Evolutionary conservation across 2,888 invertebrate genomes (phyloP), one percentile per base, ranked within the genome.

Genomic region (Drosophila anomelani): DNA sequence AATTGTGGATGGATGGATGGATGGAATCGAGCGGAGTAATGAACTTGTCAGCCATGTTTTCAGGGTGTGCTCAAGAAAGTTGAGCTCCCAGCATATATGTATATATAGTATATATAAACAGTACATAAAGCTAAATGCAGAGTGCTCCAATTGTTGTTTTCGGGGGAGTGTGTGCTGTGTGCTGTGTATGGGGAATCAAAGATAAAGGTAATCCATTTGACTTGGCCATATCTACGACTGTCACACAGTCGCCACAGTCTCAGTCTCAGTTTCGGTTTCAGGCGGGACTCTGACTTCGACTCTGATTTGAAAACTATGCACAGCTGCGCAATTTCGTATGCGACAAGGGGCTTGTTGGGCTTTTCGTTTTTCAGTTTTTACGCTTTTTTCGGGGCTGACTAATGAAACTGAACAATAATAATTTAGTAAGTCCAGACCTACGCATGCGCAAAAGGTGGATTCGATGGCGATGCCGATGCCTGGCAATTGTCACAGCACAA

Each of bases 341-440:
- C 68, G 41, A 15, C 51, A 6, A 54, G 63, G 15, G 67, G 68
- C 47, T 57, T 67, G 66, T 38, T 41, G 43, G 67, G 51, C 36
- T 54, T 39, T 38, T 38, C 23, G 34, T 26, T 8, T 56, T 61
- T 55, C 39, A 23, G 53, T 53, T 44, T 36, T 62, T 43, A 39
- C n/a, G 23, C 38, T 29, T 29, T 64, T 53, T 53, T 73, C 17
- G 23, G 80, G 77, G 79, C 75, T 83, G 84, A 85, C 85, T 85
- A 85, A 88, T 85, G 86, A 85, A 85, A 88, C 75, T 79, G 81
- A 88, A 85, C 76, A 85, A 88, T 88, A 88, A 85, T 85, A 85
- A 85, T 85, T 88, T 85, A 88, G 86, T 85, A 78, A 77, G 88
- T 81, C 79, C 68, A 67, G 86, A 81, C 84, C 86, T 83, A 83